Base-by-base conservation (phyloP, 2,797 vertebrate species). In the Orientallactaga sibirica region DNA sequence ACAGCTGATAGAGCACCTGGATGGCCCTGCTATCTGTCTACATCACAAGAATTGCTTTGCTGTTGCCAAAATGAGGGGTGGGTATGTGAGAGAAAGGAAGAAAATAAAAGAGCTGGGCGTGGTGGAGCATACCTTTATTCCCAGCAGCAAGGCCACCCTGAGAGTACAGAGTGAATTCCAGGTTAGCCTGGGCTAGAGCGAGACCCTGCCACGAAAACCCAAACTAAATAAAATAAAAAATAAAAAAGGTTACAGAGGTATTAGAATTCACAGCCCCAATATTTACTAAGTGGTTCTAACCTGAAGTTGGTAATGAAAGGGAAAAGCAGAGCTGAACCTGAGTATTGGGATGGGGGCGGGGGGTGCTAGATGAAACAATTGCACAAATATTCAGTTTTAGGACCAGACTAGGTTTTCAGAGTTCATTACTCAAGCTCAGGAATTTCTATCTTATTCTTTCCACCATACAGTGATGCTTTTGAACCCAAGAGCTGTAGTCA, bases 31-130 rank as follows among this genome's bases (percentile, higher is more conserved):
- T 64, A 3, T 68, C 62, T 48, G 20, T 15, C 90, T 48, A 5
- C 68, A 88, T 86, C 84, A 92, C 1, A 29, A 52, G 52, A 94
- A 82, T 25, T 87, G 33, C 33, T 48, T 93, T 87, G 64, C 78
- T 86, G 12, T 94, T 85, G 20, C 14, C n/a, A 78, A 80, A 94
- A 73, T 74, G 48, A 11, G 62, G 78, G 10, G 37, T 22, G 37
- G 20, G 10, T 0, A 7, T 20, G 16, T 64, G n/a, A 29, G 10
- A 29, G 18, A 58, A 7, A 68, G 19, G 48, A 8, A 8, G 10
- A 48, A 48, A 5, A 48, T n/a, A 48, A 37, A 37, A 37, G 33
- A 37, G 33, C 33, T 37, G 33, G 33, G 33, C 33, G 33, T 37
- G 33, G 33, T 37, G 33, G 33, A 37, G 33, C 33, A 37, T 37